Evolutionary conservation across 2,888 invertebrate species (phyloP).

Genomic region (Noctua fimbriata): DNA sequence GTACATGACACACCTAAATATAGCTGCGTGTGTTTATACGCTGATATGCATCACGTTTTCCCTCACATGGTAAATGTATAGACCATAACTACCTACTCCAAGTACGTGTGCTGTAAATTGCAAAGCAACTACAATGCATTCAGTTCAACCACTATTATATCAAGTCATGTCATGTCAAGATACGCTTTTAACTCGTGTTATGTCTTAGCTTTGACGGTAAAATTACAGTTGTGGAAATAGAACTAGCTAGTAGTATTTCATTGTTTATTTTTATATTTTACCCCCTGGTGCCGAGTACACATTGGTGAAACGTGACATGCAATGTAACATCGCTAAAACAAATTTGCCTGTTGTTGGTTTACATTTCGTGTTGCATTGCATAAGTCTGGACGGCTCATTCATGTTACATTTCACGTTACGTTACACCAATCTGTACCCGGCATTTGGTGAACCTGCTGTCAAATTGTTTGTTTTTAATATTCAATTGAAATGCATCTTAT

Average conservation of each 20-base stretch:
- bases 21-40: constrained; percentile 21
- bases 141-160: constrained; percentile 5
- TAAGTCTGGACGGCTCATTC: too few relatives aligned
- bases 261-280: not conserved
- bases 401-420: too few relatives aligned
- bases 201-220: constrained; percentile 1
- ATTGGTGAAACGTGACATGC: too few relatives aligned
- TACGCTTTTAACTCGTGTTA: not conserved
- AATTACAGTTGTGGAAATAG: not conserved
- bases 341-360: too few relatives aligned
- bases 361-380: too few relatives aligned
- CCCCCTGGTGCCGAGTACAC: too few relatives aligned
- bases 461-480: too few relatives aligned
- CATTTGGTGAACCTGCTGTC: too few relatives aligned
- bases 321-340: too few relatives aligned
- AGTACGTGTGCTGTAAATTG: constrained; percentile 28
- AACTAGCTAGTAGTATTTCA: not conserved
- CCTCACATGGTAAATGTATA: constrained; percentile 1
- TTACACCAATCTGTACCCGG: too few relatives aligned
- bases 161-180: constrained; percentile 23
- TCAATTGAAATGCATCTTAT: not conserved
- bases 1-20: constrained; percentile 27
- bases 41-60: constrained; percentile 18
- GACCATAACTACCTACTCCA: constrained; percentile 6
- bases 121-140: constrained; percentile 18